Base-by-base conservation (phyloP, 2,888 invertebrate genomes). In the Spicauda simplicius region DNA sequence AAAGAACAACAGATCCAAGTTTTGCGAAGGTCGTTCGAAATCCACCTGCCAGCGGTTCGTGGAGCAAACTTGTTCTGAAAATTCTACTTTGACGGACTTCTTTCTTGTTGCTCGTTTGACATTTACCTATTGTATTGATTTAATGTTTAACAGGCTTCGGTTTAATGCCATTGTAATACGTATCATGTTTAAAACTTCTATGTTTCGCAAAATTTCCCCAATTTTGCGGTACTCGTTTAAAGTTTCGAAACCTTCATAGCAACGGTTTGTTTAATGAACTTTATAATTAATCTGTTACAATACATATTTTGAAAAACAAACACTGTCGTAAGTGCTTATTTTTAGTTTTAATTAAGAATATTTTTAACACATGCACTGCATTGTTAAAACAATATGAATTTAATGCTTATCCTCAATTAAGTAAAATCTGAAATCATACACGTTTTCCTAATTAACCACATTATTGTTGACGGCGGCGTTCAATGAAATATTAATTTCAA, bases 401-500 rank as follows among this genome's bases (percentile, higher is more conserved):
- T 2, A 45, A 37, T 14, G 11, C 48, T 16, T 48, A 48, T 48
- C 48, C 48, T 48, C 48, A 48, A 48, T 48, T 48, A 48, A 48
- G 48, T n/a, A 16, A 48, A 48, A 48, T 48, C 48, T n/a, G 2
- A 48, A 48, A 48, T 48, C 48, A 19, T 53, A 20, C 20, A 53
- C 20, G 20, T 53, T 45, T 20, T 20, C 10, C 30, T 50, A 60
- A 60, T 50, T 60, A 50, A 60, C 59, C 59, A 33, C 59, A 50
- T 60, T 50, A 30, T 50, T 45, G 30, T 52, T 30, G 59, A 60
- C 59, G 59, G 59, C 50, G 11, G 30, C 30, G 10, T 60, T 60
- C 60, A 60, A 60, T 52, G 33, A 37, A 60, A 52, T 30, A 60
- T 52, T 60, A 60, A 53, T 18, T 37, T 61, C 25, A 25, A 61